A percentile compares a stretch with the other conserved stretches of the same genome.
These are phyloP conservation scores for Lamellibrachia satsuma DNA, from an alignment of 2,888 invertebrate species.

Conservation along the genomic window DNA sequence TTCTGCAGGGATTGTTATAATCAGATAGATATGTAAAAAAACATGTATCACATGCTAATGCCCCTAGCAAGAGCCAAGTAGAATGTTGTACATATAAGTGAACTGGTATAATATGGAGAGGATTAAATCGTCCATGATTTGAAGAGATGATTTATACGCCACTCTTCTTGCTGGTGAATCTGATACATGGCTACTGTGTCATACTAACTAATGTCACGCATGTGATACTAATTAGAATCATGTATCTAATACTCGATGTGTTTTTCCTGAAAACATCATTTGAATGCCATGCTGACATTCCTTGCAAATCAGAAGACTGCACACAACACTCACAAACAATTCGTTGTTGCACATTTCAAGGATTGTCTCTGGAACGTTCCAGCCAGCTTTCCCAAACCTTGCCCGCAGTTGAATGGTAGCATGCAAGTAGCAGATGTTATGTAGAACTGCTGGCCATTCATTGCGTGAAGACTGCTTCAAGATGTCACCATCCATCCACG, in stretches of 20 bases:
- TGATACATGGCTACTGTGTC: no score
- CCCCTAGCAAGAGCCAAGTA: neutral
- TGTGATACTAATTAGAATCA: no score
- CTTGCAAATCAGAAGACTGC: neutral
- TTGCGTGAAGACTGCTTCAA: constrained; percentile 54
- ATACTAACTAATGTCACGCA: no score
- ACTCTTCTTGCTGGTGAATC: no score
- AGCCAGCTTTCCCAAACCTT: constrained; percentile 57
- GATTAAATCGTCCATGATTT: neutral
- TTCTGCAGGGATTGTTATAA: neutral
- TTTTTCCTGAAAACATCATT: no score
- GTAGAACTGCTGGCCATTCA: constrained; percentile 63
- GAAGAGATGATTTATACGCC: no score
- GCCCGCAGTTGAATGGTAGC: constrained; percentile 60
- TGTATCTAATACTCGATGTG: no score
- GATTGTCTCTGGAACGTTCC: constrained; percentile 60
- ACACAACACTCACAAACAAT: constrained; percentile 46
- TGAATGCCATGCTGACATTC: no score
- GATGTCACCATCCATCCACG: constrained; percentile 60
- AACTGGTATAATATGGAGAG: neutral
- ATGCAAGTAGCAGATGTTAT: constrained; percentile 64
- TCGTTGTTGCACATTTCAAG: constrained; percentile 53
- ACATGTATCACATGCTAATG: neutral
- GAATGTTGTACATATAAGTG: neutral
- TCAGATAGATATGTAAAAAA: neutral